Conservation (phyloP, 2,113 vertebrate species). For the Sclerurus mexicanus region DNA sequence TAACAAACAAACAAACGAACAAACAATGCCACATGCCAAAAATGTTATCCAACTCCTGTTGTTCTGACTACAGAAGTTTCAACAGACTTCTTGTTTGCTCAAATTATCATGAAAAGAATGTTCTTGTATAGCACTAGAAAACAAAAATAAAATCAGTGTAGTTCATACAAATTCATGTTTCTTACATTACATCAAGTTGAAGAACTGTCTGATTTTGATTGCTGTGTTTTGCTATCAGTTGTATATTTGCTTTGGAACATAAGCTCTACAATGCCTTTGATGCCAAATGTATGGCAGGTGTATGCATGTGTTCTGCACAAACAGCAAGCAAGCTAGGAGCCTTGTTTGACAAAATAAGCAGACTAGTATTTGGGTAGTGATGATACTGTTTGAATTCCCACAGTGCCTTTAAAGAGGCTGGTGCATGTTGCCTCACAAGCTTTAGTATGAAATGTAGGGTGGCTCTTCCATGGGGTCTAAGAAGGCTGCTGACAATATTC, state of each 20-base stretch:
- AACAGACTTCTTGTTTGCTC: slow-evolving; percentile 9
- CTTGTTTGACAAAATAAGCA: neutral
- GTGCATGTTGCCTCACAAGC: rapidly evolving
- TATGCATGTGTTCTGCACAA: neutral
- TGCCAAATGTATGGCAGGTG: slow-evolving; percentile 53
- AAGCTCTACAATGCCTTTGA: slow-evolving; percentile 27
- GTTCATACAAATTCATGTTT: slow-evolving; percentile 37
- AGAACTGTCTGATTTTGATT: slow-evolving; percentile 45
- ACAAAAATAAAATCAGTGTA: neutral
- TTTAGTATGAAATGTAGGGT: neutral
- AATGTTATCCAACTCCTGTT: neutral
- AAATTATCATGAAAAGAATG: slow-evolving; percentile 28
- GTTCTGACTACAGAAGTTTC: neutral
- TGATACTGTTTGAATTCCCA: neutral
- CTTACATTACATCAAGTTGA: slow-evolving; percentile 41
- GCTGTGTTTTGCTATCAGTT: slow-evolving; percentile 59
- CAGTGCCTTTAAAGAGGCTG: neutral
- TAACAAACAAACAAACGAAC: neutral
- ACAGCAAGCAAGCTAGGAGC: neutral
- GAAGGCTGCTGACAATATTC: neutral
- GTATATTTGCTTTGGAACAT: slow-evolving; percentile 36
- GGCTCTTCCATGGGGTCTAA: neutral
- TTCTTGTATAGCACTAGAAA: neutral
- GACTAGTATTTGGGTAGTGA: neutral
- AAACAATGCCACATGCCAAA: neutral